Base-by-base conservation (phyloP, 2,888 invertebrate species). In the Perithous albicinctus region DNA sequence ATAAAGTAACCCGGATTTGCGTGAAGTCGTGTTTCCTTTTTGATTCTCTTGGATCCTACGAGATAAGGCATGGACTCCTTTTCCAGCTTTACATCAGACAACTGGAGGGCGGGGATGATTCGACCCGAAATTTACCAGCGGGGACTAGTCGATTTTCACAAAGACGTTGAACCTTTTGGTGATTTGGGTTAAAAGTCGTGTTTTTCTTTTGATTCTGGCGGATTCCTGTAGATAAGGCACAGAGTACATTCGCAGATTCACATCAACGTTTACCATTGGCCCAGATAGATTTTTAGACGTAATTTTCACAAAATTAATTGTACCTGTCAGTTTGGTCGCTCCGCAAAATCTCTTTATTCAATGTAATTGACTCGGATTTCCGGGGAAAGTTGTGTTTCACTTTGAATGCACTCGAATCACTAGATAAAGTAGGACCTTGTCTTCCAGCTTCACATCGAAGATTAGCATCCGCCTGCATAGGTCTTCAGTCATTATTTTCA, bases 11-110 rank as follows among this genome's bases (percentile, higher is more conserved):
- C 35, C 26, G 51, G 64, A 72, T 72, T 77, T 77, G 1, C 23
- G 43, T 46, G 69, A 73, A 79, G 81, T 78, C 76, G 56, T 81
- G 76, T 84, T 77, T 77, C 43, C 59, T 38, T 67, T 35, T 72
- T 59, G 38, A 54, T 61, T 73, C 54, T 59, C 48, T 20, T 56
- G 18, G 56, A 72, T 72, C 46, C 15, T 38, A 26, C 77, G 67
- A 61, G 80, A 77, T 77, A 77, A 77, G 26, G 67, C 76, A 77
- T 70, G 72, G 26, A 72, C 70, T 70, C 69, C 20, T 66, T 64
- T 61, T 38, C 61, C 67, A 20, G n/a, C 32, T 35, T 59, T 1
- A 15, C 56, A n/a, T 29, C 56, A 15, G 56, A 29, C 7, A 56
- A 15, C 15, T 4, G 54, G 48, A 15, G 18, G 7, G 18, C 8